Conservation (phyloP, 1,140 invertebrate species). For the Popillia japonica region DNA sequence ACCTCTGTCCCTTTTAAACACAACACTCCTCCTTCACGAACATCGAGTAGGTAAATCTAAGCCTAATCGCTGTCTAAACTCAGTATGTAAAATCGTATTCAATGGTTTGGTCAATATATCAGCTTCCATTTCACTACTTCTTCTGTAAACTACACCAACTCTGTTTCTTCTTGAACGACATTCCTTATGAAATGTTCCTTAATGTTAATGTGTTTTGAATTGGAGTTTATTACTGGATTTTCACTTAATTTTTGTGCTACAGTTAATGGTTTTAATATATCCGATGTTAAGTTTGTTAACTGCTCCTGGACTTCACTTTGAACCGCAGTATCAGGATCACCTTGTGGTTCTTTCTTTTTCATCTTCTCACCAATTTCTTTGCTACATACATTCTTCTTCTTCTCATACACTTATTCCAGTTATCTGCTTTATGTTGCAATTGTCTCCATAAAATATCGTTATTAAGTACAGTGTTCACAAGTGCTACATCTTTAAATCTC, state of each 20-base stretch:
- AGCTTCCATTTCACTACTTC: too few relatives aligned
- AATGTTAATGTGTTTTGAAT: too few relatives aligned
- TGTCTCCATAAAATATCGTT: slow-evolving; percentile 92
- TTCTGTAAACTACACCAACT: too few relatives aligned
- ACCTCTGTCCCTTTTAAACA: too few relatives aligned
- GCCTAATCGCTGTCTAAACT: too few relatives aligned
- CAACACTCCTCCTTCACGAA: too few relatives aligned
- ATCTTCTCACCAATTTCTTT: slow-evolving; percentile 98
- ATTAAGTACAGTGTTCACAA: slow-evolving; percentile 92
- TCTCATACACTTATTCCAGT: slow-evolving; percentile 94
- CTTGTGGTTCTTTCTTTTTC: slow-evolving; percentile 90
- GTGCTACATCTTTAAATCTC: slow-evolving; percentile 89
- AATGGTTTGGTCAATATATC: too few relatives aligned
- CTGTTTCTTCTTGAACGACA: too few relatives aligned
- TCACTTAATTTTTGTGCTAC: slow-evolving; percentile 91
- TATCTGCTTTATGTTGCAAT: slow-evolving; percentile 87
- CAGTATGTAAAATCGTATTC: too few relatives aligned
- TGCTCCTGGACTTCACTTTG: slow-evolving; percentile 69
- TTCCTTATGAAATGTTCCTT: too few relatives aligned
- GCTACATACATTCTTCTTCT: slow-evolving; percentile 95
- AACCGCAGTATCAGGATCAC: slow-evolving; percentile 72
- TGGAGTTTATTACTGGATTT: too few relatives aligned
- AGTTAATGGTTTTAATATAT: slow-evolving; percentile 78
- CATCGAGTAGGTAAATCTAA: too few relatives aligned
- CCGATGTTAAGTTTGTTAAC: slow-evolving; percentile 74